Conservation (phyloP, 1,140 invertebrate species). For the Semibalanus balanoides region DNA sequence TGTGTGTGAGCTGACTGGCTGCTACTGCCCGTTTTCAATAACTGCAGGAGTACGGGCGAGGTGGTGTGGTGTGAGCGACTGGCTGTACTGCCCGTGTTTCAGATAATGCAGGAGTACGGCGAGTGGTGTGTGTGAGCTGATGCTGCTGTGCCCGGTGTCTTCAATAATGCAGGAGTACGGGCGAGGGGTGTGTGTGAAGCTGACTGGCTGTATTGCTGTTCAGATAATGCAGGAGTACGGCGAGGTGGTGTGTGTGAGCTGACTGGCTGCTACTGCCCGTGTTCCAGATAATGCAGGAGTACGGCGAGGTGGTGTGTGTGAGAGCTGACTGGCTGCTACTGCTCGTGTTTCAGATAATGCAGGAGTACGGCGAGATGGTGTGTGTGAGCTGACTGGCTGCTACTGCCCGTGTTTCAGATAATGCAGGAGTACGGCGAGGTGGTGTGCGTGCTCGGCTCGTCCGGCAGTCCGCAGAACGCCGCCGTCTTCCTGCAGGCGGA, state of each 20-base stretch:
- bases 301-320: slow-evolving; percentile 41
- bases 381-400: slow-evolving; percentile 24
- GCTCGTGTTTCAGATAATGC: too few relatives aligned
- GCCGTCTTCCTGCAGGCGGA: slow-evolving; percentile 87
- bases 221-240: too few relatives aligned
- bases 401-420: slow-evolving; percentile 24
- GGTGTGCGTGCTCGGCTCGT: slow-evolving; percentile 40
- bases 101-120: too few relatives aligned
- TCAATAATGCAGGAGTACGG: slow-evolving; percentile 45
- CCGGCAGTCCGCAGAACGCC: slow-evolving; percentile 64
- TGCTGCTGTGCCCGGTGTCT: too few relatives aligned
- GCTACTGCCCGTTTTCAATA: too few relatives aligned
- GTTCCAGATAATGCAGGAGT: slow-evolving; percentile 45
- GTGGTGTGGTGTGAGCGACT: slow-evolving; percentile 33
- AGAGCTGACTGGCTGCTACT: too few relatives aligned
- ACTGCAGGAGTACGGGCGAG: slow-evolving; percentile 45
- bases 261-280: too few relatives aligned
- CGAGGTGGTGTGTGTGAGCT: too few relatives aligned
- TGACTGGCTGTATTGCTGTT: too few relatives aligned
- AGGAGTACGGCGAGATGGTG: slow-evolving; percentile 43
- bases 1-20: too few relatives aligned
- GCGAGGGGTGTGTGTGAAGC: slow-evolving; percentile 40
- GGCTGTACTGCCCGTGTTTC: too few relatives aligned
- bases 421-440: slow-evolving; percentile 47
- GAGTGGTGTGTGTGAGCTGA: too few relatives aligned